Evolutionary conservation across 2,888 invertebrate species (phyloP).

Genomic region (Boloria euphrosyne): DNA sequence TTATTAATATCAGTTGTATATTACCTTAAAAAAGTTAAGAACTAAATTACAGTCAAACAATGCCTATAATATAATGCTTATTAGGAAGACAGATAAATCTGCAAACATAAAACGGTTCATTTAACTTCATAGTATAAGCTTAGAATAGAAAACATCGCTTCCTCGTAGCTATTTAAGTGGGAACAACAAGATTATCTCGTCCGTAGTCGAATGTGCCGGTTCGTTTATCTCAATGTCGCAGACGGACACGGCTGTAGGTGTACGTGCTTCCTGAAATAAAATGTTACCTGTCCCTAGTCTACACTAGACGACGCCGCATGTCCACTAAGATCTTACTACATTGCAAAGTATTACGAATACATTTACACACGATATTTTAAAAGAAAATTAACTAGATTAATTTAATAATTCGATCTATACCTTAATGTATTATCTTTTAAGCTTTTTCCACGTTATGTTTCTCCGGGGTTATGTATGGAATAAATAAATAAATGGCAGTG

Average conservation of each 20-base stretch:
- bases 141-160: neutral
- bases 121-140: neutral
- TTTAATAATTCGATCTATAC: neutral
- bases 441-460: no score
- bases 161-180: conserved; percentile 21
- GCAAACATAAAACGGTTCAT: neutral
- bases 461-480: no score
- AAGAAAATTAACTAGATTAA: no score
- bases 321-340: neutral
- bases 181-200: conserved; percentile 40
- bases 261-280: conserved; percentile 59
- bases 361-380: neutral
- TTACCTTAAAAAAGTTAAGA: no score
- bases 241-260: conserved; percentile 42
- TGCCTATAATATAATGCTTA: no score
- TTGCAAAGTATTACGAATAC: neutral
- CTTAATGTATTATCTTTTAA: no score
- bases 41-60: no score
- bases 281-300: conserved; percentile 30
- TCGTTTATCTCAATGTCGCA: conserved; percentile 74
- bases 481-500: no score
- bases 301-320: conserved; percentile 1
- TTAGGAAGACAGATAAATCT: no score
- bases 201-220: conserved; percentile 57
- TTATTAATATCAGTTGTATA: no score